Conservation (phyloP, 2,797 vertebrate genomes). For the Chrysocyon brachyurus region DNA sequence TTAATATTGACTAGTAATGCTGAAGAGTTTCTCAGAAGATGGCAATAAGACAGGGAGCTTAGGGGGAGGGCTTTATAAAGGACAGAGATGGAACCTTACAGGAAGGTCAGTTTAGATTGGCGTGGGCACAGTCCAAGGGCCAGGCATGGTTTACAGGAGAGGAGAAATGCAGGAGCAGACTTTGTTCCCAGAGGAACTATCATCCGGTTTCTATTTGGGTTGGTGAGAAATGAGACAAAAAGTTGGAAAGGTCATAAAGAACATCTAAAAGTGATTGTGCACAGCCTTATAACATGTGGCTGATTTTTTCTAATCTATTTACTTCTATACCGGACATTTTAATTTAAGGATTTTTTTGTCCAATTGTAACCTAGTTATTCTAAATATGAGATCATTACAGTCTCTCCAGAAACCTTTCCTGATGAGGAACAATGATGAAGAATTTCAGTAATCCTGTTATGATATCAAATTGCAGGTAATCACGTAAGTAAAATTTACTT, state of each 20-base stretch:
- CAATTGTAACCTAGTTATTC: neutral
- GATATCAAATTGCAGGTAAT: neutral
- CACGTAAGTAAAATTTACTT: conserved; percentile 30
- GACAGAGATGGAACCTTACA: neutral
- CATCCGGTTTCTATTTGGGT: neutral
- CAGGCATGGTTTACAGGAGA: no score
- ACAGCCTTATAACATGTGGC: neutral
- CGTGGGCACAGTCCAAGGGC: neutral
- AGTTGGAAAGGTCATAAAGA: conserved; percentile 30
- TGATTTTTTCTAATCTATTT: neutral
- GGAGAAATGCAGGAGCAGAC: neutral
- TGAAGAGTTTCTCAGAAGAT: neutral
- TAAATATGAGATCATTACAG: neutral
- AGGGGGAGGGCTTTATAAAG: neutral
- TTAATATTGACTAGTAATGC: neutral
- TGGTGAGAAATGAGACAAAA: neutral
- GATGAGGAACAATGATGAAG: neutral
- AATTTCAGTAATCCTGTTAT: conserved; percentile 11
- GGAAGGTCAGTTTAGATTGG: neutral
- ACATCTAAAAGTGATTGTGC: neutral
- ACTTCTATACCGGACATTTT: conserved; percentile 9
- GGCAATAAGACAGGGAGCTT: neutral
- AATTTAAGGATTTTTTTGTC: conserved; percentile 42
- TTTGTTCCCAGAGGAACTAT: neutral
- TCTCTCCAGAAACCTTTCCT: conserved; percentile 22